phyloP scores from a whole-genome alignment of 1,140 invertebrate species.

The Bactericera cockerelli region DNA sequence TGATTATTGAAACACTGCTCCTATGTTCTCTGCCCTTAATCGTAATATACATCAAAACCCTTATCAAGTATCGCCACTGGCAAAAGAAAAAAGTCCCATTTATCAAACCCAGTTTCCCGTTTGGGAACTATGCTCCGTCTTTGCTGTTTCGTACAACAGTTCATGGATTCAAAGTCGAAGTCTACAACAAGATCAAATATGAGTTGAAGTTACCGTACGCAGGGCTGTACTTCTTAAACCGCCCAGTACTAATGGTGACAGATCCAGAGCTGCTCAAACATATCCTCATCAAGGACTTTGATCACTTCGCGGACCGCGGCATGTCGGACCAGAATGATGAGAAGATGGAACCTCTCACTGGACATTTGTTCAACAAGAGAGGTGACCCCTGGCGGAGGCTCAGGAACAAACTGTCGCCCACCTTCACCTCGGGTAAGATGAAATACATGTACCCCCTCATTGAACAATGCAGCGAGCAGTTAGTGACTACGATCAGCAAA shows the following conservation, averaged over 20 bases:
- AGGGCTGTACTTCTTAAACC: slow-evolving; percentile 18
- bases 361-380: slow-evolving; percentile 34
- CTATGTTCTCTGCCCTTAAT: background rate
- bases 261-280: slow-evolving; percentile 33
- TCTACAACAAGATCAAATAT: slow-evolving; percentile 5
- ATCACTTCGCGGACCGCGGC: slow-evolving; percentile 30
- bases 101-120: slow-evolving; percentile 15
- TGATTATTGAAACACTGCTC: background rate
- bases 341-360: slow-evolving; percentile 34
- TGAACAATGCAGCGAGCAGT: slow-evolving; percentile 28
- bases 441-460: slow-evolving; percentile 36
- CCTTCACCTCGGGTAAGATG: slow-evolving; percentile 39
- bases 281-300: slow-evolving; percentile 34
- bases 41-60: background rate
- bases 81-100: slow-evolving; percentile 13
- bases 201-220: background rate
- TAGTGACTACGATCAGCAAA: slow-evolving; percentile 27
- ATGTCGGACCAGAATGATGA: slow-evolving; percentile 25
- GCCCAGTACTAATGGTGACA: slow-evolving; percentile 27
- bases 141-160: background rate
- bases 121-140: slow-evolving; percentile 12
- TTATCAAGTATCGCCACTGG: slow-evolving; percentile 14
- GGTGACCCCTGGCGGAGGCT: slow-evolving; percentile 35
- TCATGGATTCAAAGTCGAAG: background rate
- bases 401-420: slow-evolving; percentile 34